Base-by-base conservation (phyloP, 2,797 vertebrate species). In the Vultur gryphus region DNA sequence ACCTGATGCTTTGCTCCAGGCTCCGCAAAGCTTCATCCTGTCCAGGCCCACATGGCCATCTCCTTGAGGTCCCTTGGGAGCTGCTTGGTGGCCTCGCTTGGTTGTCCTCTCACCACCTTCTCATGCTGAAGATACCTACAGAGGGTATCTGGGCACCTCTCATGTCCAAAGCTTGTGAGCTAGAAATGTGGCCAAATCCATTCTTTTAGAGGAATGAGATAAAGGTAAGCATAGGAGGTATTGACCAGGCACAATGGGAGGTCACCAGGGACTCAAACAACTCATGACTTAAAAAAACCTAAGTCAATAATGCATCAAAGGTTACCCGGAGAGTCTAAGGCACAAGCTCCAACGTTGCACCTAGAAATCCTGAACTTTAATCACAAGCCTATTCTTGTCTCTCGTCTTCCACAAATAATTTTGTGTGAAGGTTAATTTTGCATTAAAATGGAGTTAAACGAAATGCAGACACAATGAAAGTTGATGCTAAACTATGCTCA, bases 1-100 rank as follows among this genome's bases (percentile, higher is more conserved):
- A 69, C 23, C 33, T 69, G 23, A 48, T 52, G 58, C 48, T 80
- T 79, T 57, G 29, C 44, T 77, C 70, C 49, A 54, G 44, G 54
- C 11, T 81, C 44, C 19, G 15, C 35, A 54, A 37, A 41, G 5
- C 35, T 44, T 67, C 37, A 17, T 39, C 33, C 18, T 54, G 2
- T 13, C 52, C 0, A 1, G 31, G 17, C 5, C 11, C 0, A 0
- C 4, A 1, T 16, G 31, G 35, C 20, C 58, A 19, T 16, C 55
- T 57, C 31, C 58, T 17, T 25, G 71, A 41, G 25, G 19, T 65
- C 18, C 11, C 6, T 29, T 48, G 12, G 58, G 24, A 66, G 15
- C 31, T 61, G 20, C 62, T 57, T 37, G 39, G 24, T 79, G 69
- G 18, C n/a, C 39, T 43, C 4, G 0, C n/a, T 58, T 62, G 33